A percentile compares a stretch with the other conserved stretches of the same genome.
phyloP scores from a whole-genome alignment of 2,113 vertebrate species.

The Girardinichthys multiradiatus region DNA sequence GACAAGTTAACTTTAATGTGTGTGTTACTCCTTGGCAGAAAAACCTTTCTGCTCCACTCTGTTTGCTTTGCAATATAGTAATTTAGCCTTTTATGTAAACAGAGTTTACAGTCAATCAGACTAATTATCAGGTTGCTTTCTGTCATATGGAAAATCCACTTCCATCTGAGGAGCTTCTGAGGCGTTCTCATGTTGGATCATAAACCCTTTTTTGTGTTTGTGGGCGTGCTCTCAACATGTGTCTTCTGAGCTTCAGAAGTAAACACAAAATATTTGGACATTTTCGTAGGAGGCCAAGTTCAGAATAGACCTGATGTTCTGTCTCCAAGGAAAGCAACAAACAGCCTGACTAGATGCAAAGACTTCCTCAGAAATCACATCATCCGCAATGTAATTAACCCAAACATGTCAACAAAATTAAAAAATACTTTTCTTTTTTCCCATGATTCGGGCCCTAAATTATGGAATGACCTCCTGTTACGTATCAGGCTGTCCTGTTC shows the following conservation, averaged over 20 bases:
- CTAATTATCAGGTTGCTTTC: background rate
- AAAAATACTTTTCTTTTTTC: no score
- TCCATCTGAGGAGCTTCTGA: background rate
- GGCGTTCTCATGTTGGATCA: background rate
- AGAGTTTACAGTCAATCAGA: background rate
- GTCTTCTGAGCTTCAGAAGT: constrained; percentile 32
- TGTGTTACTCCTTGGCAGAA: background rate
- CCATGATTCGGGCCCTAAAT: no score
- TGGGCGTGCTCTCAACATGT: background rate
- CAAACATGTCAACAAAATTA: constrained; percentile 58
- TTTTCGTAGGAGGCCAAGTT: constrained; percentile 46
- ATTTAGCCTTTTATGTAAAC: background rate
- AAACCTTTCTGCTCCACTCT: no score
- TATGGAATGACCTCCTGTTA: no score
- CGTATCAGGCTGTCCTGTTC: no score
- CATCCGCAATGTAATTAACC: constrained; percentile 57
- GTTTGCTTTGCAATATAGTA: background rate
- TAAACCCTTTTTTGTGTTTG: background rate
- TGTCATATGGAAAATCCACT: background rate
- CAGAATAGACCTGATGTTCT: constrained; percentile 53
- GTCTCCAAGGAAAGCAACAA: constrained; percentile 61
- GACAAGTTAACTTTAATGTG: background rate
- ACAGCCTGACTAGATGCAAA: constrained; percentile 48
- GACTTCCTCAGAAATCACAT: constrained; percentile 61
- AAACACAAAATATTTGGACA: constrained; percentile 19